A percentile compares a stretch with the other conserved stretches of the same genome.
Evolutionary conservation across 2,797 vertebrate species (phyloP).

Genomic region (Kryptolebias ocellatus): DNA sequence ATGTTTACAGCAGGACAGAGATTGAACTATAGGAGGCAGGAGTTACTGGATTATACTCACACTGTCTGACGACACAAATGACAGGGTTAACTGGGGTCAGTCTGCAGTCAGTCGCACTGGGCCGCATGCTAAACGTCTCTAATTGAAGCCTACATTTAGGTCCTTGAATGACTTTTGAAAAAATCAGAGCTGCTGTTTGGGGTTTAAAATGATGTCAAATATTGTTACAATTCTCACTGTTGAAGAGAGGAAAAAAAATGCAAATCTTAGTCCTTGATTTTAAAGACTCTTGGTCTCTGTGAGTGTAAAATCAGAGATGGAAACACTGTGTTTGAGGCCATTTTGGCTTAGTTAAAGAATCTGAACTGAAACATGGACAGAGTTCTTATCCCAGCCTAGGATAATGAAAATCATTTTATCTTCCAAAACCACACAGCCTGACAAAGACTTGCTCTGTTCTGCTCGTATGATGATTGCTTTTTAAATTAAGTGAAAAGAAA

Average conservation of each 20-base stretch:
- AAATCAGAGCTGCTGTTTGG: not conserved
- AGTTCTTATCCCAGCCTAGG: not conserved
- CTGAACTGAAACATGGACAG: not conserved
- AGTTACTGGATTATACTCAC: conserved; percentile 6
- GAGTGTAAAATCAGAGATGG: not conserved
- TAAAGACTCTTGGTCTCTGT: not conserved
- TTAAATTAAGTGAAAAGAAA: too few relatives aligned
- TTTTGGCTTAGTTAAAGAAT: not conserved
- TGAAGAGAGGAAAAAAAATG: not conserved
- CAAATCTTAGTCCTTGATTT: not conserved
- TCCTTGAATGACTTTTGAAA: conserved; percentile 12
- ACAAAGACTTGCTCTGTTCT: too few relatives aligned
- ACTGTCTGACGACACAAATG: conserved; percentile 35
- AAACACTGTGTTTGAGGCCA: too few relatives aligned
- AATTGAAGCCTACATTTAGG: not conserved
- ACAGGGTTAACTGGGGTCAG: conserved; percentile 27
- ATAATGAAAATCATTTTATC: too few relatives aligned
- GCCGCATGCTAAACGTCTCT: not conserved
- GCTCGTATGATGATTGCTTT: too few relatives aligned
- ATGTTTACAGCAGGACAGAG: conserved; percentile 27
- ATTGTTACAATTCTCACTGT: not conserved
- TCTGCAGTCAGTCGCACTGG: not conserved
- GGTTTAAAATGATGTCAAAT: not conserved
- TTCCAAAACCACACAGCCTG: too few relatives aligned
- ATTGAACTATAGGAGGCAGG: conserved; percentile 10